A percentile compares a stretch with the other conserved stretches of the same genome.
Conservation (phyloP, 2,797 vertebrate genomes). For the Menidia menidia region DNA sequence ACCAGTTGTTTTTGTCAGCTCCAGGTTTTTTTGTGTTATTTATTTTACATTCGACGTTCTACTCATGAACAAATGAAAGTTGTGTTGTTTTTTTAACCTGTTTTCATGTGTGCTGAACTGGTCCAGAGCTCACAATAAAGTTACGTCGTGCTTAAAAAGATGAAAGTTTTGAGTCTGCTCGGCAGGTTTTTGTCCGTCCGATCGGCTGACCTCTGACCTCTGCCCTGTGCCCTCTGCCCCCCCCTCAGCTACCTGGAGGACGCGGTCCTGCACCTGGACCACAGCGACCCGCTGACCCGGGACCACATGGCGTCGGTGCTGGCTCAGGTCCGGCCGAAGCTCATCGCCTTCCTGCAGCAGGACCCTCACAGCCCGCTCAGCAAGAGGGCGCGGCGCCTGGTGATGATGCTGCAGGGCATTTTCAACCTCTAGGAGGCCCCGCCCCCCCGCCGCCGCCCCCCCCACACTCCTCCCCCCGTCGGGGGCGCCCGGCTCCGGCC, state of each 20-base stretch:
- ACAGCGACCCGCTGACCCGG: conserved; percentile 93
- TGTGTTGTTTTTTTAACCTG: too few species aligned
- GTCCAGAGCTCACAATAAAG: too few species aligned
- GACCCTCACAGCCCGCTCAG: conserved; percentile 89
- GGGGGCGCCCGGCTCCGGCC: conserved; percentile 11
- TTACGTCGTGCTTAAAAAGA: too few species aligned
- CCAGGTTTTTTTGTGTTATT: too few species aligned
- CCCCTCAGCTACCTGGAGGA: conserved; percentile 93
- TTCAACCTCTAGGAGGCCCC: conserved; percentile 81
- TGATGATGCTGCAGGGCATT: conserved; percentile 97
- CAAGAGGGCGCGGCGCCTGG: conserved; percentile 92
- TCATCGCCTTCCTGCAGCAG: conserved; percentile 92
- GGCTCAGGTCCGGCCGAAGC: conserved; percentile 93
- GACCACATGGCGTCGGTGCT: conserved; percentile 98
- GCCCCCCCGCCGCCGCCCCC: too few species aligned
- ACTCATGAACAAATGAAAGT: too few species aligned
- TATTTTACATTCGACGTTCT: too few species aligned
- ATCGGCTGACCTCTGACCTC: background rate
- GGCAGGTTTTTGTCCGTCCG: background rate
- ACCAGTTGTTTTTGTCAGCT: too few species aligned
- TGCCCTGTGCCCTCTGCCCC: background rate
- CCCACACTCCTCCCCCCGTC: too few species aligned
- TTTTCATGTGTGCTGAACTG: too few species aligned
- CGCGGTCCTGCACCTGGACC: conserved; percentile 96
- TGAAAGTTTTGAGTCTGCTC: too few species aligned